These are phyloP conservation scores for Bos taurus DNA, from an alignment of 2,113 vertebrate species.

Conservation along the genomic window ARS-UCD2.0 NC_037328.1:88559001-88559500, in stretches of 20 bases:
- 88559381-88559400: not conserved
- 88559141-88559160: rapidly evolving
- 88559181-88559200: rapidly evolving
- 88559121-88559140: rapidly evolving
- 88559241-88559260: rapidly evolving
- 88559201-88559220: not conserved
- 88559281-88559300: rapidly evolving
- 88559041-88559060: rapidly evolving
- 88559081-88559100: rapidly evolving
- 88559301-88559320: no score
- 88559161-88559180: no score
- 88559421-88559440: not conserved
- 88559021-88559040: not conserved
- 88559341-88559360: not conserved
- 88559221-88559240: rapidly evolving
- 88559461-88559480: not conserved
- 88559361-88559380: not conserved
- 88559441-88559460: not conserved
- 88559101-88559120: no score
- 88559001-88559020: no score
- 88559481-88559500: not conserved
- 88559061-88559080: not conserved
- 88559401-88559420: not conserved
- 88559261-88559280: rapidly evolving
- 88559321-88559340: rapidly evolving